Evolutionary conservation across 2,888 invertebrate genomes (phyloP).

Genomic region (Tiliacea citrago): DNA sequence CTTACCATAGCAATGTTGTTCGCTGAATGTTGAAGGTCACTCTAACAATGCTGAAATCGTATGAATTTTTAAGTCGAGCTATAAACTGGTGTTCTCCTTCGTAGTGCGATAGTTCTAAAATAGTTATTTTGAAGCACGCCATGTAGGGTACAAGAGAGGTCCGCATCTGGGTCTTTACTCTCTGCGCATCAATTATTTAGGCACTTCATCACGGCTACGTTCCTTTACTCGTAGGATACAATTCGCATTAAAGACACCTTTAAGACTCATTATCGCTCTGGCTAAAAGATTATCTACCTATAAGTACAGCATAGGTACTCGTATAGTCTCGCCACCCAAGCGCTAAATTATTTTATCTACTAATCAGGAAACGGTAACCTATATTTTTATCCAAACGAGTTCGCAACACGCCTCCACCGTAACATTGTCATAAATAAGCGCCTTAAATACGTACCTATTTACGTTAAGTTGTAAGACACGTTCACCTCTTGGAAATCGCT

Average conservation of each 20-base stretch:
- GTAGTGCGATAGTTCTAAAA: conserved; percentile 12
- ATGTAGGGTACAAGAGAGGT: conserved; percentile 26
- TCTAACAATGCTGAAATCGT: conserved; percentile 26
- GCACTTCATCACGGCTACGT: conserved; percentile 14
- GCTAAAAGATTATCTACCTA: conserved; percentile 15
- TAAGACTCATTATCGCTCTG: conserved; percentile 16
- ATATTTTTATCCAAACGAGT: conserved; percentile 40
- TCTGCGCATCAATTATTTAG: conserved; percentile 45
- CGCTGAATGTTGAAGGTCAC: conserved; percentile 29
- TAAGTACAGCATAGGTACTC: too few relatives aligned
- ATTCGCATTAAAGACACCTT: conserved; percentile 25
- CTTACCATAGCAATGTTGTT: conserved; percentile 41
- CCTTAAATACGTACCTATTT: conserved; percentile 40
- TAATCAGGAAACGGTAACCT: conserved; percentile 30
- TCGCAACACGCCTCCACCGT: conserved; percentile 12
- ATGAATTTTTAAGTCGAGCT: conserved; percentile 22
- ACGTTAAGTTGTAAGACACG: conserved; percentile 45
- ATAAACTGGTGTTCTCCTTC: conserved; percentile 1
- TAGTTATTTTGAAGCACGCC: conserved; percentile 23
- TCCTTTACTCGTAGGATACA: conserved; percentile 26
- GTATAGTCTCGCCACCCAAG: not conserved
- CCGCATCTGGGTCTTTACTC: conserved; percentile 28
- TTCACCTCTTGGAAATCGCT: conserved; percentile 45
- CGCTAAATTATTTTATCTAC: conserved; percentile 45
- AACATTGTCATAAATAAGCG: conserved; percentile 45